Evolutionary conservation across 2,113 vertebrate species (phyloP), one percentile per base, ranked within the genome.

Genomic region (Eleginops maclovinus): DNA sequence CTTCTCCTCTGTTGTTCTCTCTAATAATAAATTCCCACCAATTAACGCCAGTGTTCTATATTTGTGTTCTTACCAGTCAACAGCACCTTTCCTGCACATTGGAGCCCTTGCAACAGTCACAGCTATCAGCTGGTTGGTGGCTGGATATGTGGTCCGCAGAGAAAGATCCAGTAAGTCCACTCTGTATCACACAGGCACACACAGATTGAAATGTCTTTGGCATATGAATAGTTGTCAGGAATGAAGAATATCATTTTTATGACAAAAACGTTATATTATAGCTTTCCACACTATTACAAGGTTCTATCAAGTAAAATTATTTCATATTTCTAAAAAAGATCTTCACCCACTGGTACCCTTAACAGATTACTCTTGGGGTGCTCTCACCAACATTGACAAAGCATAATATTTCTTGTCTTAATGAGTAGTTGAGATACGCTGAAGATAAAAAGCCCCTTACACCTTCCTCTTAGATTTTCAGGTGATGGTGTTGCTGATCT

Each of bases 61-160:
- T 83, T 3, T 79, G 56, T 82, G n/a, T 63, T 64, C 50, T 71
- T 17, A 31, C 21, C 87, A 99, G 98, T 96, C 96, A 76, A 98
- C 97, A 16, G 97, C 97, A 5, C 98, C 98, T 0, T 98, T 99
- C 86, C 91, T 99, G 89, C 98, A 99, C 71, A 89, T 99, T 19
- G 97, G 96, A 51, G 97, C 96, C 14, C 93, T 99, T 58, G 94
- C 75, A 0, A 95, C 91, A 0, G 61, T 97, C 85, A 99, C 98
- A 0, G 93, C 94, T 0, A 82, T 99, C 78, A 96, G 96, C n/a
- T 99, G 98, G 98, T 90, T 99, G 26, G 89, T 99, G 19, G 96
- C 97, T 0, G 95, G 95, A 28, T 96, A 96, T 72, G 97, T 98
- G 51, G 95, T 96, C 68, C 95, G 96, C 1, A 92, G 87, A 16